A percentile compares a stretch with the other conserved stretches of the same genome.
Evolutionary conservation across 2,888 invertebrate species (phyloP).

Genomic region (Loripinus fragilis): DNA sequence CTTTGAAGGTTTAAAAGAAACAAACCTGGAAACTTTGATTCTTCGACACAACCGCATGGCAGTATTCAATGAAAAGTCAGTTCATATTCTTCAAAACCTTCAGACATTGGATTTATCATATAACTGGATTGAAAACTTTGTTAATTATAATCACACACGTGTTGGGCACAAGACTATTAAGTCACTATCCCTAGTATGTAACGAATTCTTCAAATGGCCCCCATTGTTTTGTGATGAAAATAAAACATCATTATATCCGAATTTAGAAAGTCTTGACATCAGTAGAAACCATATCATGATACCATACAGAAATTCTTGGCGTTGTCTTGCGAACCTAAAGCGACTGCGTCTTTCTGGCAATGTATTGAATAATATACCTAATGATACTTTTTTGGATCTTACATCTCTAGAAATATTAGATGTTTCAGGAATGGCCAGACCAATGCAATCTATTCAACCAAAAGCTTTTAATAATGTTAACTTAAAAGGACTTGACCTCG

Average conservation of each 20-base stretch:
- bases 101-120: neutral
- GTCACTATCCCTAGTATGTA: neutral
- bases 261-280: neutral
- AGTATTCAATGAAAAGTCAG: neutral
- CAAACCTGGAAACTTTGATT: neutral
- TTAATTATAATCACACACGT: neutral
- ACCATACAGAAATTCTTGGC: neutral
- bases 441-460: neutral
- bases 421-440: neutral
- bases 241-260: neutral
- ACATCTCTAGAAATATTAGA: neutral
- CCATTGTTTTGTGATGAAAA: neutral
- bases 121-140: neutral
- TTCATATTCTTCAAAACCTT: neutral
- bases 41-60: neutral
- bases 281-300: neutral
- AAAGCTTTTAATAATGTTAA: conserved; percentile 21
- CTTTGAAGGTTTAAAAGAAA: neutral
- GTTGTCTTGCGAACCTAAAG: conserved; percentile 34
- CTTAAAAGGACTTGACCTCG: conserved; percentile 20
- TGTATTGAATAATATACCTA: conserved; percentile 26
- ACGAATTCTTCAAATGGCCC: neutral
- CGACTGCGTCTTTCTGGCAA: conserved; percentile 27
- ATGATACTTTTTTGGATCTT: conserved; percentile 31
- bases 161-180: neutral